These are phyloP conservation scores for Adelphocoris suturalis DNA, from an alignment of 2,888 invertebrate genomes.

Conservation along the genomic window DNA sequence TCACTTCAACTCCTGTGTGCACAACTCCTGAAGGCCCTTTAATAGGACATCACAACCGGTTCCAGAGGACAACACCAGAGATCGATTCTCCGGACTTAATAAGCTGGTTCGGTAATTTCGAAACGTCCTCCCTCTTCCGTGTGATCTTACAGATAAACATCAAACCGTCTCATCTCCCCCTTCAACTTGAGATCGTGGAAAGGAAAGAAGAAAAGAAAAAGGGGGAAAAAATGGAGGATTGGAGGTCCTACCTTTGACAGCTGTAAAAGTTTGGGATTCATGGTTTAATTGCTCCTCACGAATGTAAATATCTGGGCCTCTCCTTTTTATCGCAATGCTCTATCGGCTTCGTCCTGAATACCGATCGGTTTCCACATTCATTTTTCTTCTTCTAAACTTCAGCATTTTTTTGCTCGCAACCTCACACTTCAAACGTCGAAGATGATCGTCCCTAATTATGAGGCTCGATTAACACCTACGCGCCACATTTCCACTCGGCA, in stretches of 20 bases:
- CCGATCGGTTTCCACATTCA: not conserved
- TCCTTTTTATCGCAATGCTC: slow-evolving; percentile 7
- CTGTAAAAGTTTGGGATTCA: slow-evolving; percentile 56
- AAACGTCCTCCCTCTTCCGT: slow-evolving; percentile 31
- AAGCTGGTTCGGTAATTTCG: slow-evolving; percentile 53
- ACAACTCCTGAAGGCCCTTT: not conserved
- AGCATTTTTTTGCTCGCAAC: not conserved
- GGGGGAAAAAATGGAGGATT: not conserved
- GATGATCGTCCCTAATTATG: slow-evolving; percentile 9
- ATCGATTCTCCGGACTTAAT: slow-evolving; percentile 54
- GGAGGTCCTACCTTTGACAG: slow-evolving; percentile 25
- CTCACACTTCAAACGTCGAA: not conserved
- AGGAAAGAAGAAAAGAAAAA: slow-evolving; percentile 29
- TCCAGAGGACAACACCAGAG: slow-evolving; percentile 43
- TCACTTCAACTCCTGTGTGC: not conserved
- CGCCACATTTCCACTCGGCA: not conserved
- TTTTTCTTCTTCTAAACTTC: not conserved
- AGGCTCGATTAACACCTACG: slow-evolving; percentile 51
- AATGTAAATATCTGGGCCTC: slow-evolving; percentile 51
- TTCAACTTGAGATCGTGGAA: not conserved
- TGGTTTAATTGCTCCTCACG: slow-evolving; percentile 65
- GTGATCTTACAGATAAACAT: slow-evolving; percentile 51
- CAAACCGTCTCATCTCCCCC: slow-evolving; percentile 18
- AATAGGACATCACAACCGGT: slow-evolving; percentile 37
- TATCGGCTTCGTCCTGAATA: not conserved